Conservation (phyloP, 2,113 vertebrate species). For the Hassar affinis region DNA sequence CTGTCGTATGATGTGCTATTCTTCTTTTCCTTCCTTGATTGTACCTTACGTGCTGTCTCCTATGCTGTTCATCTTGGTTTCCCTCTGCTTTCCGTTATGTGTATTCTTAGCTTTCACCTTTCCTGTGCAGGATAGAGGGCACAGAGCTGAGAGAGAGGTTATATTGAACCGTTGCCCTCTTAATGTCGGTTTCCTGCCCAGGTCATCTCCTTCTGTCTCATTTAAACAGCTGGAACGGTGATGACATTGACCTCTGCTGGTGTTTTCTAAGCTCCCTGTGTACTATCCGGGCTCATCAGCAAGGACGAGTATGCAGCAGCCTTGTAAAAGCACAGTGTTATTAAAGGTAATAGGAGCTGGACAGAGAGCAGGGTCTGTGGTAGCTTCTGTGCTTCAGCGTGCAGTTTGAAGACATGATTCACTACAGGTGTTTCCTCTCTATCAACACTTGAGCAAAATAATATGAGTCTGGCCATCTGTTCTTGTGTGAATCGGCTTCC, state of each 20-base stretch:
- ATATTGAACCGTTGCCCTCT: conserved; percentile 29
- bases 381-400: conserved; percentile 13
- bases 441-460: conserved; percentile 60
- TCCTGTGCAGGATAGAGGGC: conserved; percentile 41
- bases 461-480: conserved; percentile 60
- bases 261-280: conserved; percentile 9
- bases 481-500: conserved; percentile 39
- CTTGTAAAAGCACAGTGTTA: conserved; percentile 13
- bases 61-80: neutral
- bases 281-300: neutral
- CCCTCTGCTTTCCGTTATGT: conserved; percentile 32
- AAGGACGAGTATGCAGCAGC: neutral
- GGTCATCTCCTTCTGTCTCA: conserved; percentile 15
- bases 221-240: conserved; percentile 22
- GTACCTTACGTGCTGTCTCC: conserved; percentile 26
- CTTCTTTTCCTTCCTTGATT: conserved; percentile 40
- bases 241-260: conserved; percentile 2
- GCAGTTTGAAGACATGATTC: conserved; percentile 44
- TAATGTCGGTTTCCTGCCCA: conserved; percentile 39
- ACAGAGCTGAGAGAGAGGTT: conserved; percentile 17
- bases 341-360: conserved; percentile 8
- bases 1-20: conserved; percentile 29
- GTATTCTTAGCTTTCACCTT: conserved; percentile 50
- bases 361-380: conserved; percentile 1
- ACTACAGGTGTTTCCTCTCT: conserved; percentile 69